Evolutionary conservation across 2,888 invertebrate species (phyloP).

Genomic region (Apoderus coryli): DNA sequence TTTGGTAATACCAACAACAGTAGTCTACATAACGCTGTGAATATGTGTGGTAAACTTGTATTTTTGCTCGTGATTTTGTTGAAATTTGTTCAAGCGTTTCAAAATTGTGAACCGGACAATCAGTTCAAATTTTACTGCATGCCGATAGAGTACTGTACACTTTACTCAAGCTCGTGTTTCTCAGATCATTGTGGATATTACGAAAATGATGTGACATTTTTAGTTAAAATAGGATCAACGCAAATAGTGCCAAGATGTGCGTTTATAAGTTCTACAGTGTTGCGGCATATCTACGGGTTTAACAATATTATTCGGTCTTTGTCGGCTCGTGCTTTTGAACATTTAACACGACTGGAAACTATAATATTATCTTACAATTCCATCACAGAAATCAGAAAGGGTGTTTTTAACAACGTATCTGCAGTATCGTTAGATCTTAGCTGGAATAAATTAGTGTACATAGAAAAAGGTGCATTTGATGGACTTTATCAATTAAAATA

Average conservation of each 20-base stretch:
- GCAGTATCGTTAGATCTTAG: conserved; percentile 12
- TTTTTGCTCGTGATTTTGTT: too few relatives aligned
- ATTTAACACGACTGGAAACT: conserved; percentile 11
- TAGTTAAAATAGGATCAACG: conserved; percentile 12
- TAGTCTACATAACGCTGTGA: too few relatives aligned
- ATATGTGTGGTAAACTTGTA: too few relatives aligned
- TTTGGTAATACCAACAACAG: too few relatives aligned
- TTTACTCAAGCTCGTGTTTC: conserved; percentile 3
- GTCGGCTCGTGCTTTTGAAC: conserved; percentile 12
- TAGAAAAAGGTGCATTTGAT: conserved; percentile 12
- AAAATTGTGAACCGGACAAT: conserved; percentile 11
- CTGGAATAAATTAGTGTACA: conserved; percentile 15
- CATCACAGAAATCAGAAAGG: conserved; percentile 12
- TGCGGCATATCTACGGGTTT: conserved; percentile 11
- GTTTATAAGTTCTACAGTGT: conserved; percentile 7
- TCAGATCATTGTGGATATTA: conserved; percentile 7
- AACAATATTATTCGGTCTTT: conserved; percentile 12
- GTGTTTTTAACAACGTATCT: conserved; percentile 12
- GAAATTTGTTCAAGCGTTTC: too few relatives aligned
- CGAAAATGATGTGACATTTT: conserved; percentile 6
- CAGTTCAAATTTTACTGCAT: conserved; percentile 13
- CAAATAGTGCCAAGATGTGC: conserved; percentile 15
- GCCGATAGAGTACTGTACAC: conserved; percentile 9
- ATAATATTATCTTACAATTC: conserved; percentile 12
- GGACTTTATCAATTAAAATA: conserved; percentile 9